Evolutionary conservation across 2,113 vertebrate genomes (phyloP), one percentile per base, ranked within the genome.

Genomic region (Apaloderma vittatum): DNA sequence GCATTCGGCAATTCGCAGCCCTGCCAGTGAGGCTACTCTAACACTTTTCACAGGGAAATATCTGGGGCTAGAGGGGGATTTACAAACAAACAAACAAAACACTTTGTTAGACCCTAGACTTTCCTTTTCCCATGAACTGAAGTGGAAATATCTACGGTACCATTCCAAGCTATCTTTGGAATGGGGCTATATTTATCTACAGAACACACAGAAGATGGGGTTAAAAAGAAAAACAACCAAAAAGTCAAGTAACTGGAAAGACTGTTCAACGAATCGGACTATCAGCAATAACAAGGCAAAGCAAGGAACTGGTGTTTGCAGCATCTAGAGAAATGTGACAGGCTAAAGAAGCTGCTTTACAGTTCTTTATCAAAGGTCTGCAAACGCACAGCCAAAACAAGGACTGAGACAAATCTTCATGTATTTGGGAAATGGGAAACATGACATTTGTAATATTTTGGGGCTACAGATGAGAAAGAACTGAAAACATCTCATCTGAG

Each of bases 111-210:
- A 40, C 40, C 14, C n/a, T 46, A 73, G 40, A 76, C 22, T 66
- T 70, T 40, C n/a, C 24, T 88, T 88, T 92, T 92, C 88, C 68
- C 75, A 80, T 70, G 72, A 90, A 88, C 46, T 58, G 19, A 83
- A 81, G 49, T 83, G 75, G 79, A 96, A 95, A 94, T 49, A 92
- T 45, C 67, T 45, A n/a, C 3, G 0, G 74, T 86, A 66, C 43
- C 43, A 71, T 46, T 92, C 59, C 79, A 92, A 84, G 72, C 67
- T 83, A 93, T 77, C 74, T 92, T 88, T 86, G 83, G 59, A 95
- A 79, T 37, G 90, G 36, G 32, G 67, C 49, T 93, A 15, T 84
- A 76, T 94, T 90, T 94, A 90, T 83, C 82, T 48, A 77, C 34
- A 71, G 22, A 78, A 67, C 24, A 57, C 73, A 79, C 3, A 21